phyloP scores from a whole-genome alignment of 2,113 vertebrate genomes.

The Accipiter cooperii region DNA sequence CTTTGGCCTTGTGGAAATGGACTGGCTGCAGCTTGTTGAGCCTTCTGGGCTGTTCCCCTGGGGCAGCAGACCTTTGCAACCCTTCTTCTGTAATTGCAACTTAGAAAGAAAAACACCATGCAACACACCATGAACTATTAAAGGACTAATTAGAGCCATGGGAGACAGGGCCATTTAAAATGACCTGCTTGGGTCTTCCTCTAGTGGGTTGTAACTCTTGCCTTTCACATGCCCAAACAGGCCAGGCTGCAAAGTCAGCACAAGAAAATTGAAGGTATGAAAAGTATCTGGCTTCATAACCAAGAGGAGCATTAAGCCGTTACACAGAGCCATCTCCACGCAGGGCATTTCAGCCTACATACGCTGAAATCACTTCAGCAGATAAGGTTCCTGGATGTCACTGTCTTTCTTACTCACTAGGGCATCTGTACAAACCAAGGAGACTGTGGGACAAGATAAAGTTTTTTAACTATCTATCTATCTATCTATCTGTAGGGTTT shows the following conservation, averaged over 20 bases:
- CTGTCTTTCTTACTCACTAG: neutral
- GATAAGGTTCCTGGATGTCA: rapidly evolving
- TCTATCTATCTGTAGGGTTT: neutral
- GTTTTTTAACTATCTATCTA: neutral
- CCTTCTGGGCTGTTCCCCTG: neutral
- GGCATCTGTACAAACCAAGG: rapidly evolving
- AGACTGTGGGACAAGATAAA: neutral
- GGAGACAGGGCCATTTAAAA: neutral
- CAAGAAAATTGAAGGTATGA: neutral
- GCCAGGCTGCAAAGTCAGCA: neutral
- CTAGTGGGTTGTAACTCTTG: neutral
- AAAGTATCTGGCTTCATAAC: neutral
- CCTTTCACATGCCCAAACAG: neutral
- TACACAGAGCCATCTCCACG: neutral
- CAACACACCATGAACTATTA: neutral
- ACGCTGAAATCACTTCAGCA: neutral
- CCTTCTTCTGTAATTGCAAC: neutral
- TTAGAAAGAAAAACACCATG: neutral
- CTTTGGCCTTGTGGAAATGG: neutral
- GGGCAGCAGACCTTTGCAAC: neutral
- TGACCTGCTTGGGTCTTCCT: neutral
- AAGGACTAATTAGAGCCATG: neutral
- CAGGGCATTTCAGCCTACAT: rapidly evolving
- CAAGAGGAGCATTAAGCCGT: rapidly evolving
- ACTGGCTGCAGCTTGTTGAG: neutral